phyloP scores from a whole-genome alignment of 1,140 invertebrate genomes.

The Olivierus martensii region DNA sequence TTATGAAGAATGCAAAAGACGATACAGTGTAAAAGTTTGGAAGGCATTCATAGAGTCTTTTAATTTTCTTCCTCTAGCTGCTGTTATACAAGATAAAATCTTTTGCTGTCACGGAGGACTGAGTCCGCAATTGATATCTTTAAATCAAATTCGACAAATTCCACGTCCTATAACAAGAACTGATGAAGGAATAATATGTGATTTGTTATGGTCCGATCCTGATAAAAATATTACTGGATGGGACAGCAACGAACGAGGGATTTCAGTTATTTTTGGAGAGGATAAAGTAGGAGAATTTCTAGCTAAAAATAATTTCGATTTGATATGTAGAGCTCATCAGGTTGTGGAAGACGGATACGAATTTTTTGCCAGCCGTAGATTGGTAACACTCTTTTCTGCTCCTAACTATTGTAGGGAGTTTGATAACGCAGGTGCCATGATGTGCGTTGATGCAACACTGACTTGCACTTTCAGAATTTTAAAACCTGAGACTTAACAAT shows the following conservation, averaged over 20 bases:
- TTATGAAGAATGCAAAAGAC: conserved; percentile 96
- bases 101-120: conserved; percentile 38
- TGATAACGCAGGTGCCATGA: conserved; percentile 98
- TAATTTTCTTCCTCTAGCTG: conserved; percentile 96
- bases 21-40: conserved; percentile 99
- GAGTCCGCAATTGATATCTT: conserved; percentile 31
- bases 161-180: conserved; percentile 40
- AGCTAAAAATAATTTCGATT: conserved; percentile 93
- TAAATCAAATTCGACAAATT: conserved; percentile 42
- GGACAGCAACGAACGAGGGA: conserved; percentile 91
- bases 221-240: conserved; percentile 87
- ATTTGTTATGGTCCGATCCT: conserved; percentile 78
- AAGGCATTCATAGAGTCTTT: conserved; percentile 97
- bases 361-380: conserved; percentile 98
- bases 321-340: conserved; percentile 96
- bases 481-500: too few relatives aligned
- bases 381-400: conserved; percentile 98
- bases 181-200: conserved; percentile 70
- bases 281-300: conserved; percentile 99
- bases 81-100: conserved; percentile 55
- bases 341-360: conserved; percentile 99
- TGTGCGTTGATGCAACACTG: conserved; percentile 88
- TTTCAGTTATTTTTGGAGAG: conserved; percentile 99
- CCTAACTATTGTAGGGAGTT: conserved; percentile 99
- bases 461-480: too few relatives aligned